Percentiles rank a stretch among this genome's conserved stretches.
Conservation (phyloP, 2,797 vertebrate species). For the Tamandua tetradactyla region DNA sequence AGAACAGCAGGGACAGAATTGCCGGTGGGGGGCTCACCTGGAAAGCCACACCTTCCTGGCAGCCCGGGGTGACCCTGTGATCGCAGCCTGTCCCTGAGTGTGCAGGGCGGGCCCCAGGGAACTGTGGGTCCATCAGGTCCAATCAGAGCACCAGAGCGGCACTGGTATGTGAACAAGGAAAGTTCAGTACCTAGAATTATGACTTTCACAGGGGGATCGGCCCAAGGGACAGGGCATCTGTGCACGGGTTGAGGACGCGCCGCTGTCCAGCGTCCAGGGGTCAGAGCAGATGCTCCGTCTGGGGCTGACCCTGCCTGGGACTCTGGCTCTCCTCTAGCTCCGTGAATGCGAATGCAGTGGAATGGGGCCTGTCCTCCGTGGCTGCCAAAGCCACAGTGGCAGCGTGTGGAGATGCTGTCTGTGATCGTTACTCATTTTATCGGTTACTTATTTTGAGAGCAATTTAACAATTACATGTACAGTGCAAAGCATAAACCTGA, state of each 20-base stretch:
- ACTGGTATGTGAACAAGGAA: no score
- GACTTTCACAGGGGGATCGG: no score
- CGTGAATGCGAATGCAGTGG: background rate
- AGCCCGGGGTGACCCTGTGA: fast-evolving
- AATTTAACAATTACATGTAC: slow-evolving; percentile 46
- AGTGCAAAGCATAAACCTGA: background rate
- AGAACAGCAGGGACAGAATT: fast-evolving
- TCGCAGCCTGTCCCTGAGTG: no score
- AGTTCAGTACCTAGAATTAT: no score
- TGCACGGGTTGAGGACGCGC: background rate
- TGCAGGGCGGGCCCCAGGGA: no score
- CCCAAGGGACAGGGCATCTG: background rate
- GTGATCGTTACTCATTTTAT: slow-evolving; percentile 12
- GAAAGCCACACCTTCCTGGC: fast-evolving
- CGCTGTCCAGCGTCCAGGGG: background rate
- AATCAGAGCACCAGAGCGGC: fast-evolving
- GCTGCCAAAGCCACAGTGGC: fast-evolving
- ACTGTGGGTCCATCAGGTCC: background rate
- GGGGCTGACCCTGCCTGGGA: background rate
- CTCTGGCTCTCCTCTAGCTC: background rate
- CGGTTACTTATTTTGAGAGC: slow-evolving; percentile 54
- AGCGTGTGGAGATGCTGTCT: background rate
- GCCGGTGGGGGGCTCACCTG: fast-evolving
- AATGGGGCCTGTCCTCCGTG: background rate
- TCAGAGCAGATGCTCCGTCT: fast-evolving